Evolutionary conservation across 1,140 invertebrate genomes (phyloP), one percentile per base, ranked within the genome.

Genomic region (Cotesia vestalis): DNA sequence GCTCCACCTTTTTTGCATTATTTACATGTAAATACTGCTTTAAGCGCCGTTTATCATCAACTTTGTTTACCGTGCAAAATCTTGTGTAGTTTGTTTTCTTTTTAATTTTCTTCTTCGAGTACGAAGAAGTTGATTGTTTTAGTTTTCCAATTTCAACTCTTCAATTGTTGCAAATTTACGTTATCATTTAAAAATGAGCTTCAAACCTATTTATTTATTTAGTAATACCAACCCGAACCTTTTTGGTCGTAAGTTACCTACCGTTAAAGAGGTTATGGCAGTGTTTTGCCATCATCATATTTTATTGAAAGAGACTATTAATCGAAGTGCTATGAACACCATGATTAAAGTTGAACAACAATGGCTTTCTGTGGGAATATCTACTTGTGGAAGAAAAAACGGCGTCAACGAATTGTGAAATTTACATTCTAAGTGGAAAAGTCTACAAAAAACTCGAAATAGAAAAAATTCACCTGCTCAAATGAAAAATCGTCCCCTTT

Each of bases 211-310:
- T 68, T 68, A 14, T 34, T 55, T 68, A 68, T 57, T 68, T 61
- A 4, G 59, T 61, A 12, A 4, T 61, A 4, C 59, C n/a, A 61
- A 61, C 59, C n/a, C 69, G 4, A 71, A 71, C 69, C 59, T 63
- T 20, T 71, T 62, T 62, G 69, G 69, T 36, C 69, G 60, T 71
- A 71, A 71, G 34, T 63, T 71, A 51, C 69, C 59, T 38, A 71
- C 69, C 34, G 69, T 71, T 71, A 62, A 71, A 71, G 69, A 71
- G 69, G 69, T 71, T 71, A 71, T 71, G 57, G 17, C n/a, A n/a
- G n/a, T n/a, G n/a, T 17, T 17, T 17, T 17, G 0, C 17, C 17
- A 17, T 40, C 69, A 4, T 34, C 46, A n/a, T 71, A 63, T 71
- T 71, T 71, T 53, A 71, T 63, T n/a, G 69, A 71, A 51, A 71